Evolutionary conservation across 2,113 vertebrate genomes (phyloP).

Genomic region (Ailuropoda melanoleuca): DNA sequence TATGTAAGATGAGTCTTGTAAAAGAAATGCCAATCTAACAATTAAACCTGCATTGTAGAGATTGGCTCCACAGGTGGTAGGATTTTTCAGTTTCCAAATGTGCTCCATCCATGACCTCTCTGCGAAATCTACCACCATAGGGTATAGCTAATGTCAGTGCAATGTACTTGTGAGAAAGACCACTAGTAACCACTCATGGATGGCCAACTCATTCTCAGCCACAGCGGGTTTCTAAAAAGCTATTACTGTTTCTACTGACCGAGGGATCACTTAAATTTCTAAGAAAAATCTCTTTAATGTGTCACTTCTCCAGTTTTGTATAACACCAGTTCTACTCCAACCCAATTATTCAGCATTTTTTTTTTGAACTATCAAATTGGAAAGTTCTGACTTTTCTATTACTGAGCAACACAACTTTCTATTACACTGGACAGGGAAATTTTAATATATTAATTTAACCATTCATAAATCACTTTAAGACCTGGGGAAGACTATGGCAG

Average conservation of each 20-base stretch:
- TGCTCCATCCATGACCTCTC: background rate
- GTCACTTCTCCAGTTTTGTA: background rate
- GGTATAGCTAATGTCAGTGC: background rate
- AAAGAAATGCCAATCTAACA: background rate
- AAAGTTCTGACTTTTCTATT: slow-evolving; percentile 1
- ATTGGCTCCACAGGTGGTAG: background rate
- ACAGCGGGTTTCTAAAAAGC: slow-evolving; percentile 61
- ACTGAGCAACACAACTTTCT: background rate
- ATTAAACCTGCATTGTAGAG: background rate
- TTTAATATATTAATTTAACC: background rate
- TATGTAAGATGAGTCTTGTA: background rate
- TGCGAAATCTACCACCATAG: background rate
- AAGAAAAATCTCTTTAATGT: slow-evolving; percentile 10
- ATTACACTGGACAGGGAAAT: background rate
- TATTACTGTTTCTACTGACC: slow-evolving; percentile 58
- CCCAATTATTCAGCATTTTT: background rate
- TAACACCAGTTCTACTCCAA: background rate
- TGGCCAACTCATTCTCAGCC: slow-evolving; percentile 59
- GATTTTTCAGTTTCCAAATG: background rate
- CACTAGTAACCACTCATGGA: slow-evolving; percentile 31
- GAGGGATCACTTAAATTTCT: slow-evolving; percentile 9
- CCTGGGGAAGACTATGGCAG: background rate
- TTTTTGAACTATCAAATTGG: background rate
- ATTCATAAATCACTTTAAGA: background rate
- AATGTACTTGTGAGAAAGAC: background rate